Evolutionary conservation across 92 coral and sea anemone genomes (phyloP).

Genomic region (Palythoa caribaeorum): DNA sequence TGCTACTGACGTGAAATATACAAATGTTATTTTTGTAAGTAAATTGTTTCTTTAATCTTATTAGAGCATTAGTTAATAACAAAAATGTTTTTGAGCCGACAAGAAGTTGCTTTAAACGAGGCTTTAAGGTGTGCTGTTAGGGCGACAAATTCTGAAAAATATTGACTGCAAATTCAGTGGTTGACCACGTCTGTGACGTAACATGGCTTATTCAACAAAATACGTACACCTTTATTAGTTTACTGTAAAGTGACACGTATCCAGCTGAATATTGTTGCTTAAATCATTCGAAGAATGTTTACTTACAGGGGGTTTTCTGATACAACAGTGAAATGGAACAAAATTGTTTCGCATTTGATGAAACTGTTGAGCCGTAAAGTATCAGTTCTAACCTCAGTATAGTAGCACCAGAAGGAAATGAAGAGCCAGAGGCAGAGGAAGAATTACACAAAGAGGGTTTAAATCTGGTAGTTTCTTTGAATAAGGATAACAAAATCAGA

Average conservation of each 20-base stretch:
- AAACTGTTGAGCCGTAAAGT: no score
- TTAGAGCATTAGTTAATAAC: no score
- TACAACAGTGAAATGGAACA: slow-evolving; percentile 2
- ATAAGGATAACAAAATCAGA: neutral
- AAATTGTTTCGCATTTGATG: slow-evolving; percentile 2
- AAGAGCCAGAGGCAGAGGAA: neutral
- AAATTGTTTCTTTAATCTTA: no score
- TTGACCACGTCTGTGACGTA: slow-evolving; percentile 10
- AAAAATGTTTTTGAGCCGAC: no score
- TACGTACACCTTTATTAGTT: slow-evolving; percentile 12
- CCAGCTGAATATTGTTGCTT: neutral
- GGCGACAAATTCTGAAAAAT: no score
- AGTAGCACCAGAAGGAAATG: neutral
- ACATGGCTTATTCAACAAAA: slow-evolving; percentile 16
- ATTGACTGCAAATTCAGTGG: neutral
- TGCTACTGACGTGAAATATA: no score
- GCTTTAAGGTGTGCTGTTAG: no score
- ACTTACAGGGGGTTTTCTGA: slow-evolving; percentile 15
- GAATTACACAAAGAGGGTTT: neutral
- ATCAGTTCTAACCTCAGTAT: neutral
- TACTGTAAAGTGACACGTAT: neutral
- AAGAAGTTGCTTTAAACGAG: no score
- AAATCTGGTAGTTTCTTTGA: neutral
- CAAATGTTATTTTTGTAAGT: no score
- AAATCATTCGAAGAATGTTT: neutral